A percentile compares a stretch with the other conserved stretches of the same genome.
Conservation (phyloP, 2,888 invertebrate genomes). For the Micropterix aruncella region DNA sequence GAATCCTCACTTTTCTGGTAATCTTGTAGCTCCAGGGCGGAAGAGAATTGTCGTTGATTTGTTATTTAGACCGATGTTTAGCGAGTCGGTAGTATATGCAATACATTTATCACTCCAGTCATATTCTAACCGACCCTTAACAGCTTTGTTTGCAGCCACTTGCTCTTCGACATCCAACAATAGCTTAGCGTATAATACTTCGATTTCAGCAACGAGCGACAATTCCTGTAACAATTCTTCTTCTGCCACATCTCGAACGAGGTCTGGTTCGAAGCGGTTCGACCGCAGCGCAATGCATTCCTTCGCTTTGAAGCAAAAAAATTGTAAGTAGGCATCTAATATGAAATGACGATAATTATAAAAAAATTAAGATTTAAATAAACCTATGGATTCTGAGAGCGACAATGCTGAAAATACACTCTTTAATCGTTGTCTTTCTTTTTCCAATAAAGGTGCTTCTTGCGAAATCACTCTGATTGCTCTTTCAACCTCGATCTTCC, state of each 20-base stretch:
- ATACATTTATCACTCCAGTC: slow-evolving; percentile 88
- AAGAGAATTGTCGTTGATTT: slow-evolving; percentile 59
- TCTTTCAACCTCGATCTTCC: slow-evolving; percentile 62
- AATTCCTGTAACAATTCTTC: slow-evolving; percentile 65
- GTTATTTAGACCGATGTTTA: slow-evolving; percentile 53
- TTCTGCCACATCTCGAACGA: slow-evolving; percentile 63
- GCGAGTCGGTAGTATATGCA: slow-evolving; percentile 61
- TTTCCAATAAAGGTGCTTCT: slow-evolving; percentile 54
- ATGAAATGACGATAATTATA: not conserved
- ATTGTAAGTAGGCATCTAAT: too few relatives aligned
- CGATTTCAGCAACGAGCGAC: slow-evolving; percentile 54
- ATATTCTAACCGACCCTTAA: slow-evolving; percentile 70
- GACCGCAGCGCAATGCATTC: slow-evolving; percentile 62
- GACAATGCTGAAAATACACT: slow-evolving; percentile 51
- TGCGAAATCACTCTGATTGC: slow-evolving; percentile 52
- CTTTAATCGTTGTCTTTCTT: slow-evolving; percentile 51
- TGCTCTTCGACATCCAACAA: slow-evolving; percentile 55
- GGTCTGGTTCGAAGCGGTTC: slow-evolving; percentile 54
- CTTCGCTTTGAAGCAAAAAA: too few relatives aligned
- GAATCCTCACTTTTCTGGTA: slow-evolving; percentile 53
- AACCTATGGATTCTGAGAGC: slow-evolving; percentile 57
- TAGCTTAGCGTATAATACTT: slow-evolving; percentile 44
- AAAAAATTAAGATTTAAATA: too few relatives aligned
- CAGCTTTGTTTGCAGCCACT: slow-evolving; percentile 58
- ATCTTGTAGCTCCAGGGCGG: slow-evolving; percentile 65